Percentiles rank a stretch among this genome's conserved stretches.
These are phyloP conservation scores for Lepidurus arcticus DNA, from an alignment of 1,140 invertebrate genomes.

Conservation along the genomic window DNA sequence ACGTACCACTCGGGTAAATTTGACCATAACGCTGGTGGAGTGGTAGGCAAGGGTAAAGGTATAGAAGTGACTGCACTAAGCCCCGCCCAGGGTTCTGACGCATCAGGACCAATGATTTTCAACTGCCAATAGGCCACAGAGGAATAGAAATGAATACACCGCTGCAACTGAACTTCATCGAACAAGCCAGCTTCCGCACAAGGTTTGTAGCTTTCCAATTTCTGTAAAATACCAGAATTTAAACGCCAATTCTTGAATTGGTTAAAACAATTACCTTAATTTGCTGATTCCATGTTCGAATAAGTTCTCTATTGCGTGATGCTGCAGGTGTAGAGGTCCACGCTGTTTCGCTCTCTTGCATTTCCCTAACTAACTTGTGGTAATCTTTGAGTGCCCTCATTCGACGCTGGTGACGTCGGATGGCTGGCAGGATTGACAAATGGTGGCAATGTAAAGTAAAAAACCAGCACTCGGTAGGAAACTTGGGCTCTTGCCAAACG, in stretches of 20 bases:
- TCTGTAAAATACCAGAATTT: conserved; percentile 43
- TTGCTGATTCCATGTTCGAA: conserved; percentile 81
- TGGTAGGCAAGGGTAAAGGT: conserved; percentile 52
- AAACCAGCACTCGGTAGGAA: conserved; percentile 95
- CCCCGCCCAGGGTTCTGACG: conserved; percentile 39
- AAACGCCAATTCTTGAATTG: conserved; percentile 22
- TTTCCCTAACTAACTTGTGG: conserved; percentile 84
- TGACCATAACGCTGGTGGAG: conserved; percentile 67
- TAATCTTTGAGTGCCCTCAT: conserved; percentile 76
- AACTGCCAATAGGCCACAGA: conserved; percentile 72
- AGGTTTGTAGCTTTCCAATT: conserved; percentile 58
- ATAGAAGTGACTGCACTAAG: conserved; percentile 39
- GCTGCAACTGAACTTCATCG: conserved; percentile 69
- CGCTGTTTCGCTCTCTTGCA: conserved; percentile 69
- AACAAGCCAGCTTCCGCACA: conserved; percentile 82
- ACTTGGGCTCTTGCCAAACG: conserved; percentile 62
- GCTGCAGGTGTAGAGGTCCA: conserved; percentile 73
- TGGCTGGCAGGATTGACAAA: conserved; percentile 76
- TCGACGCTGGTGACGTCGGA: conserved; percentile 79
- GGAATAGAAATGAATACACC: conserved; percentile 79
- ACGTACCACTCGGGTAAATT: conserved; percentile 90
- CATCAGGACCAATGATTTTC: conserved; percentile 53
- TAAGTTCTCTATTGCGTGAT: conserved; percentile 69
- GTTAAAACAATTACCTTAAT: conserved; percentile 38
- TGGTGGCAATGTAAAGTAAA: conserved; percentile 90